phyloP scores from a whole-genome alignment of 2,797 vertebrate species.

The Salarias fasciatus region DNA sequence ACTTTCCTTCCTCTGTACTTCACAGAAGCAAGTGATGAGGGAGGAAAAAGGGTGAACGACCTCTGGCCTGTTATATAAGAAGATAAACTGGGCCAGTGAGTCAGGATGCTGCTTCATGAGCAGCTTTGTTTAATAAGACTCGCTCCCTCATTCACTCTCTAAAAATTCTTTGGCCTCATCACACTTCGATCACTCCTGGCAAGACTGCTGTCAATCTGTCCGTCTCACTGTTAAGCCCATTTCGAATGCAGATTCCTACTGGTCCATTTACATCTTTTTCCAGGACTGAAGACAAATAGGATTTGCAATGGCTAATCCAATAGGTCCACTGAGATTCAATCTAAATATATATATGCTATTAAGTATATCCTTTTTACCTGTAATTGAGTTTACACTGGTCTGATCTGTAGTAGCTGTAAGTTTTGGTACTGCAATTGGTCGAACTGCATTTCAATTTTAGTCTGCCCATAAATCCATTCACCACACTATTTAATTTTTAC shows the following conservation, averaged over 20 bases:
- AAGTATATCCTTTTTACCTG: not conserved
- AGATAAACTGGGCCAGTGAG: slow-evolving; percentile 66
- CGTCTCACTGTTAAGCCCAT: slow-evolving; percentile 6
- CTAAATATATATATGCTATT: slow-evolving; percentile 4
- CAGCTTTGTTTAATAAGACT: slow-evolving; percentile 50
- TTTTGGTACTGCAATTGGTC: no score
- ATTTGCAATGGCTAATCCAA: slow-evolving; percentile 43
- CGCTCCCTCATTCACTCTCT: slow-evolving; percentile 24
- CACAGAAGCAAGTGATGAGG: slow-evolving; percentile 56
- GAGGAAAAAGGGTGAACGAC: slow-evolving; percentile 52
- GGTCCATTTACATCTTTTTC: slow-evolving; percentile 19
- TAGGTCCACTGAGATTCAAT: slow-evolving; percentile 11
- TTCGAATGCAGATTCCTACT: slow-evolving; percentile 14
- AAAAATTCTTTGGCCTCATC: slow-evolving; percentile 29
- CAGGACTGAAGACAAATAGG: slow-evolving; percentile 26
- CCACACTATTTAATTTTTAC: no score
- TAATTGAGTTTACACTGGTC: not conserved
- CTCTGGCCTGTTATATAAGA: slow-evolving; percentile 63
- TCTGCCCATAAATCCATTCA: not conserved
- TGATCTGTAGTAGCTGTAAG: no score
- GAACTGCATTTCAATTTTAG: no score
- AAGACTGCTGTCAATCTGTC: slow-evolving; percentile 40
- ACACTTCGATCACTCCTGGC: slow-evolving; percentile 26
- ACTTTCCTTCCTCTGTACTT: slow-evolving; percentile 28
- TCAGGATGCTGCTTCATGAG: slow-evolving; percentile 54